Conservation (phyloP, 2,113 vertebrate species). For the Microtus oregoni region DNA sequence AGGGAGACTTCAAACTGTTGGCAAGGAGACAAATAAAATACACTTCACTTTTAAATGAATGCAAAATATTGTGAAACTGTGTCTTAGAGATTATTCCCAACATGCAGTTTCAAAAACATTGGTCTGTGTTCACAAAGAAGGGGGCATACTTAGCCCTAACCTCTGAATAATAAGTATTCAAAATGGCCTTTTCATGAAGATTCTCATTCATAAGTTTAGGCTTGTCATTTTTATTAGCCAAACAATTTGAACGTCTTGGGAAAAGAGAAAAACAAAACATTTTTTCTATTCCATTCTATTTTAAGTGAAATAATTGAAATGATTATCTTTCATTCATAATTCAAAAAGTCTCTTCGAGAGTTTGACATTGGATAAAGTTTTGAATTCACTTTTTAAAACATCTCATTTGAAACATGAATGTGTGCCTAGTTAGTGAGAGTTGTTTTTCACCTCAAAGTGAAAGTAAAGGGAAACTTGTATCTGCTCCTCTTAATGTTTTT, state of each 20-base stretch:
- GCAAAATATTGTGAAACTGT: conserved; percentile 81
- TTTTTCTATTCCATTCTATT: conserved; percentile 18
- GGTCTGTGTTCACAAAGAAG: conserved; percentile 71
- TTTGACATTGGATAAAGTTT: not conserved
- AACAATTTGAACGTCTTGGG: conserved; percentile 51
- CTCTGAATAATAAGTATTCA: conserved; percentile 39
- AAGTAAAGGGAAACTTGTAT: not conserved
- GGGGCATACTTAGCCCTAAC: conserved; percentile 61
- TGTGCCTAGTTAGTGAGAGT: not conserved
- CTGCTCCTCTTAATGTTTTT: not conserved
- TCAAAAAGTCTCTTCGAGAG: conserved; percentile 40
- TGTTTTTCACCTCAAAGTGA: not conserved
- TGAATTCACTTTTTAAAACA: conserved; percentile 24
- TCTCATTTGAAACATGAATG: conserved; percentile 33
- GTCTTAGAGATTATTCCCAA: conserved; percentile 81
- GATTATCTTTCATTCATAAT: conserved; percentile 55
- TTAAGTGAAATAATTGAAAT: conserved; percentile 60
- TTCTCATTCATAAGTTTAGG: conserved; percentile 62
- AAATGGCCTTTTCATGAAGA: conserved; percentile 60
- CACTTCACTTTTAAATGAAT: conserved; percentile 80
- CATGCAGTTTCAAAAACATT: conserved; percentile 72
- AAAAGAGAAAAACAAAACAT: conserved; percentile 31
- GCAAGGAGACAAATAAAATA: conserved; percentile 85
- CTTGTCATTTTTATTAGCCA: conserved; percentile 58
- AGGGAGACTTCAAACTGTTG: conserved; percentile 84